These are phyloP conservation scores for Neoascia interrupta DNA, from an alignment of 2,888 invertebrate species.

Conservation along the genomic window DNA sequence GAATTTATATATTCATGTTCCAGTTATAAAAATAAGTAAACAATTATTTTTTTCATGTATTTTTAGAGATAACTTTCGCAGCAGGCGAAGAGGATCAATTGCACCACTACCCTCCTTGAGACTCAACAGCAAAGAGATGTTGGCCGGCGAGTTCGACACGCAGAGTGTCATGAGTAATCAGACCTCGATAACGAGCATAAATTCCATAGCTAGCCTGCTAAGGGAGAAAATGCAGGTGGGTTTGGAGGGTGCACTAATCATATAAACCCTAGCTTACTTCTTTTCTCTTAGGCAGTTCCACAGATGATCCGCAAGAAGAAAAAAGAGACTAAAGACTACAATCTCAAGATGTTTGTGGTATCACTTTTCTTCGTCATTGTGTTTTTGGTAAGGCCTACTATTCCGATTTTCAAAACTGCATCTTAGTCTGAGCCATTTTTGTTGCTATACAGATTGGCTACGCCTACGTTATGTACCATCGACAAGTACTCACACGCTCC, in stretches of 20 bases:
- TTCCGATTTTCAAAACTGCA: neutral
- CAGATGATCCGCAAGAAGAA: conserved; percentile 86
- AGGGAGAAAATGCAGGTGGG: conserved; percentile 90
- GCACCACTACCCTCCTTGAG: conserved; percentile 82
- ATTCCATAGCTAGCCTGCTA: conserved; percentile 90
- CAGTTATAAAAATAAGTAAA: too few species aligned
- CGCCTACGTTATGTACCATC: conserved; percentile 91
- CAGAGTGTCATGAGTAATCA: conserved; percentile 79
- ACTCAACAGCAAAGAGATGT: conserved; percentile 81
- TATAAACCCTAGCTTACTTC: neutral
- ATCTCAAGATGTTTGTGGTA: conserved; percentile 89
- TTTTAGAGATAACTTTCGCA: conserved; percentile 84
- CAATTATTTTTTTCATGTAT: conserved; percentile 6
- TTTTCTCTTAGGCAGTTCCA: conserved; percentile 84
- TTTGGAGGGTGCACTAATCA: neutral
- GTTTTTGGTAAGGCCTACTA: conserved; percentile 81
- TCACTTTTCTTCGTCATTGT: conserved; percentile 90
- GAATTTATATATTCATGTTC: neutral
- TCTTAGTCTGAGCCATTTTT: neutral
- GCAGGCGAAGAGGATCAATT: conserved; percentile 84
- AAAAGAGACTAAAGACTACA: conserved; percentile 86
- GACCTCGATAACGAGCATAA: conserved; percentile 90
- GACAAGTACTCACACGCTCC: conserved; percentile 88
- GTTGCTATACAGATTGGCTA: conserved; percentile 84
- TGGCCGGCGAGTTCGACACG: conserved; percentile 80